phyloP scores from a whole-genome alignment of 2,113 vertebrate species.

The Hylia prasina region DNA sequence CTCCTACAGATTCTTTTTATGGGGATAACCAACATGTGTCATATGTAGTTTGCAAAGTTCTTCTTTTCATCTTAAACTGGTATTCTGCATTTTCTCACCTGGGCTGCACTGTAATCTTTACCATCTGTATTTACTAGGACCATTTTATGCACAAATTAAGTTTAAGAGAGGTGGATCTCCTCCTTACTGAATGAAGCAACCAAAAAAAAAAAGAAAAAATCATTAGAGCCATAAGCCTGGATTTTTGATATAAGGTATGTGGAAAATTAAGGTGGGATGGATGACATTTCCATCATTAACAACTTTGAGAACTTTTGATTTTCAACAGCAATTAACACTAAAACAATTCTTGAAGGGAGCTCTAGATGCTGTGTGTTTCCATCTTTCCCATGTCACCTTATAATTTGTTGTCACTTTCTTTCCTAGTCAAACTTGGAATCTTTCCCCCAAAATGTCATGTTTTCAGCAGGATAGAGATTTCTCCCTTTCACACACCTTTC shows the following conservation, averaged over 20 bases:
- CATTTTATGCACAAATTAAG: background rate
- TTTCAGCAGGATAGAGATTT: background rate
- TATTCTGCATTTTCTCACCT: background rate
- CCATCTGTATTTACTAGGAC: background rate
- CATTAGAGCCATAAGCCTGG: background rate
- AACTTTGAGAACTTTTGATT: background rate
- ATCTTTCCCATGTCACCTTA: background rate
- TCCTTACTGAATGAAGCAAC: background rate
- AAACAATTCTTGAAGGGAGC: background rate
- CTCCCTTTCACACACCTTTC: background rate
- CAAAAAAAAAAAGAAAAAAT: too few species aligned
- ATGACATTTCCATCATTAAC: background rate
- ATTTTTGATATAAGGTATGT: background rate
- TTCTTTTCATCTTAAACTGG: background rate
- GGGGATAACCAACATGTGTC: rapidly evolving
- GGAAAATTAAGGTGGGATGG: background rate
- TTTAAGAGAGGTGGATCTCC: background rate
- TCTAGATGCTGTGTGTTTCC: background rate
- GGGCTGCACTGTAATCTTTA: background rate
- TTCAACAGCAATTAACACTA: background rate
- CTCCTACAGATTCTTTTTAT: background rate
- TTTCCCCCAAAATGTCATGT: rapidly evolving
- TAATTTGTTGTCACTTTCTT: background rate
- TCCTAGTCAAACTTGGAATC: background rate
- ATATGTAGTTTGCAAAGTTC: background rate